These are phyloP conservation scores for Globodera rostochiensis DNA, from an alignment of 1,140 invertebrate species.

Conservation along the genomic window DNA sequence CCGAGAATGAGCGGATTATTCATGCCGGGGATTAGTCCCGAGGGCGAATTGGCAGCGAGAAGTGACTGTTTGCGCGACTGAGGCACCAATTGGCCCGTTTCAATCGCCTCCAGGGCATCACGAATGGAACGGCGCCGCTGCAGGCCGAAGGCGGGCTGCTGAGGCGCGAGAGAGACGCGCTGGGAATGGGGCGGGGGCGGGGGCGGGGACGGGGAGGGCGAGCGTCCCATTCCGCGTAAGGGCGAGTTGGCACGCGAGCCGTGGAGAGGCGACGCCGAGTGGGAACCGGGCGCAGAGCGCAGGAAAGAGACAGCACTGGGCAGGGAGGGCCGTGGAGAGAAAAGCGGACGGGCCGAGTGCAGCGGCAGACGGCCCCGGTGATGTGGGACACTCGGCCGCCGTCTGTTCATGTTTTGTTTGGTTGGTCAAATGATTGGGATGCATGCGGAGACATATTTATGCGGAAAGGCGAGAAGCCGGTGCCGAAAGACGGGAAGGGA, in stretches of 20 bases:
- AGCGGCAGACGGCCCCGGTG: background rate
- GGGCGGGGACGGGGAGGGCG: background rate
- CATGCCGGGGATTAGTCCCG: background rate
- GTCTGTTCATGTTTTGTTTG: background rate
- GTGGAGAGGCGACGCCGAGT: conserved; percentile 10
- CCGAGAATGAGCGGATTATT: background rate
- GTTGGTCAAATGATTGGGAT: background rate
- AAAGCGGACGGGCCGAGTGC: background rate
- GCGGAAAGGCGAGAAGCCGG: background rate
- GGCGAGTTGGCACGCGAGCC: conserved; percentile 8
- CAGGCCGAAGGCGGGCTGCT: background rate
- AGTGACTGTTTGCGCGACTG: conserved; percentile 24
- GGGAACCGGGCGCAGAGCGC: background rate
- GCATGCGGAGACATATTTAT: background rate
- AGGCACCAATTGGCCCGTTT: conserved; percentile 26
- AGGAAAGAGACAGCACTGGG: background rate
- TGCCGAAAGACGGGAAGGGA: too few relatives aligned
- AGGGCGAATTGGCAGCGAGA: conserved; percentile 20
- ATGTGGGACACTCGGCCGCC: background rate
- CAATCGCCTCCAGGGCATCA: conserved; percentile 29
- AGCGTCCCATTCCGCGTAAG: conserved; percentile 10
- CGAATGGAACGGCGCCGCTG: conserved; percentile 30
- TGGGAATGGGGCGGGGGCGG: background rate
- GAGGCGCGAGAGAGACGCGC: conserved; percentile 1
- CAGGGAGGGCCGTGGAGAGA: background rate